A percentile compares a stretch with the other conserved stretches of the same genome.
Conservation (phyloP, 2,797 vertebrate genomes). For the Melanotaenia maccullochi region DNA sequence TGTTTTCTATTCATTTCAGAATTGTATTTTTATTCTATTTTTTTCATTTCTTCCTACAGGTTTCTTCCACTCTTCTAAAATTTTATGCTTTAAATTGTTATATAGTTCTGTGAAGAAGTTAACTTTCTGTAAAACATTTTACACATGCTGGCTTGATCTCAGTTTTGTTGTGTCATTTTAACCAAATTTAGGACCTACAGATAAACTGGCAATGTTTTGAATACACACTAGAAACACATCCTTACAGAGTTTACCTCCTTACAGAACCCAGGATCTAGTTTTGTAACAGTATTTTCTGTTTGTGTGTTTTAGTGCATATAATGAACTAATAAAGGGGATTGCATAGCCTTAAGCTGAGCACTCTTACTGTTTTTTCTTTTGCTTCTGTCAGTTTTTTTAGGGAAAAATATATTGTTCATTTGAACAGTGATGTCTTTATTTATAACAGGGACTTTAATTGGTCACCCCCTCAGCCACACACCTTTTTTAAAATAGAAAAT, state of each 20-base stretch:
- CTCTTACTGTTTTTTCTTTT: background rate
- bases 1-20: background rate
- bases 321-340: background rate
- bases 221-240: background rate
- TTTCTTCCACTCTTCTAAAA: background rate
- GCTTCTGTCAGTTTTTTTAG: background rate
- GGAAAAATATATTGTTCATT: background rate
- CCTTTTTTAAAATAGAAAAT: too few species aligned
- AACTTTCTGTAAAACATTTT: background rate
- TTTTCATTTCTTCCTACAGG: background rate
- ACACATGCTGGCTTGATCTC: background rate
- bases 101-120: background rate
- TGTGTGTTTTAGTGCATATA: background rate
- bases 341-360: background rate
- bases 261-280: background rate
- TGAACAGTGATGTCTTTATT: constrained; percentile 9
- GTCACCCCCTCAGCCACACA: too few species aligned
- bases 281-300: background rate
- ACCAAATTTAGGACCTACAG: background rate
- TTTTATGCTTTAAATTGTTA: background rate
- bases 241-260: background rate
- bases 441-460: background rate
- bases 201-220: background rate
- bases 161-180: constrained; percentile 3
- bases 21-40: background rate